Base-by-base conservation (phyloP, 2,888 invertebrate genomes). In the Ophion costatus region DNA sequence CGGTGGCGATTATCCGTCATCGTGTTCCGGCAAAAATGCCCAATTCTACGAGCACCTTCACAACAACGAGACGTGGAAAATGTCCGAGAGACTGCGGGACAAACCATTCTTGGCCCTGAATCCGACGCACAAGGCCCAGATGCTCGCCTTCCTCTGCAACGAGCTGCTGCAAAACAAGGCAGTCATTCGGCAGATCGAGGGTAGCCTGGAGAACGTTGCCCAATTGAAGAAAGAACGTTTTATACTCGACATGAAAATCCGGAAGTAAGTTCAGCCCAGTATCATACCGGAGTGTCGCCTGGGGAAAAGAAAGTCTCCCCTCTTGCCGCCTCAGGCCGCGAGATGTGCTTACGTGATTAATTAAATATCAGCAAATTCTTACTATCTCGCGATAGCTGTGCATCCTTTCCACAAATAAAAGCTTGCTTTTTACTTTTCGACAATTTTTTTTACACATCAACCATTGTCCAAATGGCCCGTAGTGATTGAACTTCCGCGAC, bases 121-220 rank as follows among this genome's bases (percentile, higher is more conserved):
- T 92, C 96, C 98, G 2, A 97, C 97, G 0, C 96, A 96, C 88
- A 99, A 99, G 93, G 97, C 98, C 0, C 96, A 97, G 87, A 97
- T 99, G 90, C 94, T 99, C 70, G 97, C 98, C 1, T 98, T 97
- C 94, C 95, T 99, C 38, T 99, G 99, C 94, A 98, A 99, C 94
- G 99, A 99, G 94, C 95, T 99, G 89, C 95, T 99, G 66, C 98
- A 98, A 94, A 98, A 98, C 94, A 98, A 98, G 94, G 96, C 97
- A 11, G 97, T 99, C 87, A 95, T 98, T 90, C 95, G 97, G 51
- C 98, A 99, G 94, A 97, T 99, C 80, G 99, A 99, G 91, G 96
- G 95, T 45, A 96, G 97, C 84, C 95, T 99, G 71, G 99, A 99
- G 87, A 97, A 96, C 77, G 97, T 98, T 86, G 97, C 97, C 86